Conservation (phyloP, 2,797 vertebrate genomes). For the Phataginus tricuspis region DNA sequence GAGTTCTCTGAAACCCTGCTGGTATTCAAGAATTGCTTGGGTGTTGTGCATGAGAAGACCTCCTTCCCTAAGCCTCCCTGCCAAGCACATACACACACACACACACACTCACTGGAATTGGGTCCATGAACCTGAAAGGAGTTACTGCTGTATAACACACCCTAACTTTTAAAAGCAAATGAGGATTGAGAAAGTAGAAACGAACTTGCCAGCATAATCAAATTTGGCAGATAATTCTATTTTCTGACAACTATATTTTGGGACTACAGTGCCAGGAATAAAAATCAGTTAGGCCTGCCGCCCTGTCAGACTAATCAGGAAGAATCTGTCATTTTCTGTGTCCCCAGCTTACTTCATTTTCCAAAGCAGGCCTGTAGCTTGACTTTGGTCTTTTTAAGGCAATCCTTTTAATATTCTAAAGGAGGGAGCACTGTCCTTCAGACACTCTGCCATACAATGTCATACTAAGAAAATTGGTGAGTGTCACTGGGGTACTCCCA, state of each 20-base stretch:
- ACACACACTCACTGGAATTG: too few species aligned
- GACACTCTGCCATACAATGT: not conserved
- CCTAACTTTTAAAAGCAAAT: not conserved
- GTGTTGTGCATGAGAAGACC: too few species aligned
- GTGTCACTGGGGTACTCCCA: not conserved
- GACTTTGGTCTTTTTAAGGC: not conserved
- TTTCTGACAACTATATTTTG: slow-evolving; percentile 60
- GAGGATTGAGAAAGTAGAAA: not conserved
- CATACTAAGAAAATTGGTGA: not conserved
- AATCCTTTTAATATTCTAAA: not conserved
- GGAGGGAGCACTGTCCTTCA: not conserved
- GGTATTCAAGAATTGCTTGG: too few species aligned
- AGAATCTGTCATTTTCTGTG: not conserved
- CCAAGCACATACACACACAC: too few species aligned
- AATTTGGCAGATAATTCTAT: slow-evolving; percentile 23
- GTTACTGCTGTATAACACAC: too few species aligned
- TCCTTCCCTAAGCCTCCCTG: too few species aligned
- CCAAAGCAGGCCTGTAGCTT: not conserved
- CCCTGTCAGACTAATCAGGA: slow-evolving; percentile 17
- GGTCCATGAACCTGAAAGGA: too few species aligned
- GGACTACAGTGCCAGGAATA: not conserved
- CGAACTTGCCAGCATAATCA: not conserved
- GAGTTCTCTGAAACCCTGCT: too few species aligned
- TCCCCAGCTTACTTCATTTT: not conserved
- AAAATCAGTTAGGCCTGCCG: not conserved